Evolutionary conservation across 1,140 invertebrate species (phyloP), one percentile per base, ranked within the genome.

Genomic region (Palaemon carinicauda): DNA sequence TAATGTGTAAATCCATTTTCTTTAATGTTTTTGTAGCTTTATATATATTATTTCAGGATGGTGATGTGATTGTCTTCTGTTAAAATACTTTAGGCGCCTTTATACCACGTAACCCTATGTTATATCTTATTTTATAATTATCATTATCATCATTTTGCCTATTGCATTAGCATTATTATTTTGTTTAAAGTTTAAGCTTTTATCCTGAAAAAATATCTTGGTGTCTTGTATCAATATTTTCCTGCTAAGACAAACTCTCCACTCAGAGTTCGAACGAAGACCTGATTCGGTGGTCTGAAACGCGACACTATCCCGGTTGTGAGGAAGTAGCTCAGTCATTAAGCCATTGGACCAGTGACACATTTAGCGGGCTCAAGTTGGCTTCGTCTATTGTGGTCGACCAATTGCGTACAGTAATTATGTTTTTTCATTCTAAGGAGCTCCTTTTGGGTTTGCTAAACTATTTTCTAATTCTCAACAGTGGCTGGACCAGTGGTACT

Each of bases 271-370:
- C 77, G 52, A 79, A 79, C 14, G 51, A 79, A 53, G 77, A 54
- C n/a, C 52, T 79, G 52, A 79, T 79, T 53, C 77, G 77, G 21
- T 79, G 77, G 77, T 24, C 50, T 79, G 77, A 79, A 54, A 79
- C 77, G 14, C 52, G 41, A 3, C 21, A 79, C 50, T 79, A 54
- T 79, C 77, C 77, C n/a, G 29, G 27, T 21, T 19, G 50, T 31
- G 52, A 17, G 77, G 50, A 79, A 29, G 52, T 79, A 54, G 77
- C 77, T 51, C 74, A 79, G 52, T 79, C 77, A 79, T 29, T 79
- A 27, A 29, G 77, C 27, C 52, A 29, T 29, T 79, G 77, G 52
- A 54, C 51, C 77, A 79, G 51, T 79, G 77, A 79, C 77, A 79
- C 77, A 79, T 19, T 79, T n/a, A 54, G 27, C 27, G 77, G 77